Conservation (phyloP, 2,113 vertebrate species). For the Donacobius atricapilla region DNA sequence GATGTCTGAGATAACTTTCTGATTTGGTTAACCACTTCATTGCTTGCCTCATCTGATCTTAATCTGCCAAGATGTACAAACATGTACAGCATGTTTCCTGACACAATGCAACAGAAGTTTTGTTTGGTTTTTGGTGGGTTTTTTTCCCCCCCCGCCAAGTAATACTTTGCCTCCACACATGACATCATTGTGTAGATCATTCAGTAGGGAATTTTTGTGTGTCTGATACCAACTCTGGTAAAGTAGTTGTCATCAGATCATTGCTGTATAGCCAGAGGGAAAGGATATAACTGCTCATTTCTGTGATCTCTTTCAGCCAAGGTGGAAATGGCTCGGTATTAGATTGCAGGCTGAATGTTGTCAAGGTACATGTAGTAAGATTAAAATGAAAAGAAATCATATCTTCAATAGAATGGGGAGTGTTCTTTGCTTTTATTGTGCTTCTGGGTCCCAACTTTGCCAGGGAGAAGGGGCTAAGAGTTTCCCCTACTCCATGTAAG, state of each 20-base stretch:
- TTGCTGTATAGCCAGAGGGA: slow-evolving; percentile 52
- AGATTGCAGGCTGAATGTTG: slow-evolving; percentile 36
- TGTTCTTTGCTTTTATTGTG: neutral
- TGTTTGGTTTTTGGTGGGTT: neutral
- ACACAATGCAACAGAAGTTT: slow-evolving; percentile 33
- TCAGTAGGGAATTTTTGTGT: slow-evolving; percentile 34
- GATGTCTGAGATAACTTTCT: slow-evolving; percentile 32
- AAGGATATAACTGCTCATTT: slow-evolving; percentile 56
- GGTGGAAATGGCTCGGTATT: slow-evolving; percentile 50
- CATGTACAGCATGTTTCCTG: slow-evolving; percentile 44
- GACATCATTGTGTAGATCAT: slow-evolving; percentile 22
- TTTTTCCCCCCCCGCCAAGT: neutral
- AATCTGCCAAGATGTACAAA: slow-evolving; percentile 57
- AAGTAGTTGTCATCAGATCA: slow-evolving; percentile 53
- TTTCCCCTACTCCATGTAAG: neutral
- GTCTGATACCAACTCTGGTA: slow-evolving; percentile 26
- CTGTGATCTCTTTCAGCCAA: slow-evolving; percentile 32
- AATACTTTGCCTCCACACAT: neutral
- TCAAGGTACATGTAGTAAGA: slow-evolving; percentile 1
- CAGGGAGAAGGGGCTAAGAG: neutral
- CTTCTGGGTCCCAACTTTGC: neutral
- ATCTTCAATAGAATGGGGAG: neutral
- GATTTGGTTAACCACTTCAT: slow-evolving; percentile 62
- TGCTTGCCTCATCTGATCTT: slow-evolving; percentile 62
- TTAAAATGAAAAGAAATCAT: slow-evolving; percentile 8